Conservation (phyloP, 2,113 vertebrate species). For the Xiphophorus hellerii region DNA sequence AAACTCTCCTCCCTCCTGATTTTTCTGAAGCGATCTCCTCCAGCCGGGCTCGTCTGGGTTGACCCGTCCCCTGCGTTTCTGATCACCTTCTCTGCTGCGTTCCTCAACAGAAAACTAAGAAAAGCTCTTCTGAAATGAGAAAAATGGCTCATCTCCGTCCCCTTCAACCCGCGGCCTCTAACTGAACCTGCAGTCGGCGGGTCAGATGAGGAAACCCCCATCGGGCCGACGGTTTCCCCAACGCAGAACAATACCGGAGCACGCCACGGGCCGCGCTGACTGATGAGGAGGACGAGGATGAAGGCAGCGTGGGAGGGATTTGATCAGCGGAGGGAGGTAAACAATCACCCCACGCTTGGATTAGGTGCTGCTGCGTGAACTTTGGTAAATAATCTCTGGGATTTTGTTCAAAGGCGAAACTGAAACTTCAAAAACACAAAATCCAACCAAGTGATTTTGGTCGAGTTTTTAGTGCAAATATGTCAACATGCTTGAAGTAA, state of each 20-base stretch:
- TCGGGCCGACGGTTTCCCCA: conserved; percentile 43
- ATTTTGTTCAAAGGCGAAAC: neutral
- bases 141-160: conserved; percentile 67
- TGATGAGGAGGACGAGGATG: conserved; percentile 56
- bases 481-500: too few species aligned
- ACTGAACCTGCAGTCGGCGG: conserved; percentile 69
- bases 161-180: conserved; percentile 73
- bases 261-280: conserved; percentile 66
- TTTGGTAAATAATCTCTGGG: neutral
- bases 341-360: conserved; percentile 19
- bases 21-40: conserved; percentile 1
- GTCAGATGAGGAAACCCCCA: conserved; percentile 70
- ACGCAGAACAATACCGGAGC: conserved; percentile 65
- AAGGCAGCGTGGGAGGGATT: conserved; percentile 25
- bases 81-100: conserved; percentile 48
- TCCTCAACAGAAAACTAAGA: conserved; percentile 56
- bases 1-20: conserved; percentile 22
- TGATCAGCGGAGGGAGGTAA: conserved; percentile 1
- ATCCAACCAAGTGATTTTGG: too few species aligned
- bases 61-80: conserved; percentile 40
- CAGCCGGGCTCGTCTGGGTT: conserved; percentile 3
- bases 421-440: too few species aligned
- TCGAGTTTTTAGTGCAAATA: too few species aligned
- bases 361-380: conserved; percentile 33
- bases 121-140: conserved; percentile 48